A percentile compares a stretch with the other conserved stretches of the same genome.
These are phyloP conservation scores for Drosophila macrothrix DNA, from an alignment of 2,888 invertebrate genomes.

Conservation along the genomic window DNA sequence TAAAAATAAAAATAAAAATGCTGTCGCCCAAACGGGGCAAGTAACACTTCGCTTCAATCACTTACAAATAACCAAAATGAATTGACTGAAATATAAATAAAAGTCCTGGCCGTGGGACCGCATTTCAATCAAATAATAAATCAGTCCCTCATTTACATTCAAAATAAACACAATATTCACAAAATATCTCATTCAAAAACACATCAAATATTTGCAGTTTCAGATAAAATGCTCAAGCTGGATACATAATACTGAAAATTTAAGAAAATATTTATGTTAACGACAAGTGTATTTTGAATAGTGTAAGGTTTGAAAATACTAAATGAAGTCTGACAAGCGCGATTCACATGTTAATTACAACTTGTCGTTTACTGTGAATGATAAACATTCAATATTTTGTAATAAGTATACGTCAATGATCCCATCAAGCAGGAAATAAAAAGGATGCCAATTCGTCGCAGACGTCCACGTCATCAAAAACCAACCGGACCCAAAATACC, in stretches of 20 bases:
- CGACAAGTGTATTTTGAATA: background rate
- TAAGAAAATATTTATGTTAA: background rate
- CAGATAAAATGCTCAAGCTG: background rate
- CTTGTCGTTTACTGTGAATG: slow-evolving; percentile 13
- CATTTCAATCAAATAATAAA: slow-evolving; percentile 55
- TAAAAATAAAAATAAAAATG: slow-evolving; percentile 42
- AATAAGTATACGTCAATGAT: slow-evolving; percentile 13
- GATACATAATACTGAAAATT: background rate
- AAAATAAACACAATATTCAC: slow-evolving; percentile 1
- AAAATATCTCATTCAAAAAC: background rate
- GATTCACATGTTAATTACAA: slow-evolving; percentile 2
- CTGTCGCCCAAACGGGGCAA: slow-evolving; percentile 46
- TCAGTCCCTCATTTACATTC: slow-evolving; percentile 41
- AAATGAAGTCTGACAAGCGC: background rate
- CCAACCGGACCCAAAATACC: slow-evolving; percentile 27
- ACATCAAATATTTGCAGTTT: background rate
- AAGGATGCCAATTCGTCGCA: slow-evolving; percentile 23
- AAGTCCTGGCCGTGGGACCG: slow-evolving; percentile 20
- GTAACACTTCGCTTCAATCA: slow-evolving; percentile 49
- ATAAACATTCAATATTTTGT: slow-evolving; percentile 26
- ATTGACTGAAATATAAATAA: slow-evolving; percentile 42
- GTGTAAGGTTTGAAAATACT: background rate
- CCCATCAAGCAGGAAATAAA: slow-evolving; percentile 12
- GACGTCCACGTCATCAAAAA: slow-evolving; percentile 35
- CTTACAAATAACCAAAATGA: slow-evolving; percentile 27